phyloP scores from a whole-genome alignment of 2,797 vertebrate genomes.

The Premnoplex brunnescens region DNA sequence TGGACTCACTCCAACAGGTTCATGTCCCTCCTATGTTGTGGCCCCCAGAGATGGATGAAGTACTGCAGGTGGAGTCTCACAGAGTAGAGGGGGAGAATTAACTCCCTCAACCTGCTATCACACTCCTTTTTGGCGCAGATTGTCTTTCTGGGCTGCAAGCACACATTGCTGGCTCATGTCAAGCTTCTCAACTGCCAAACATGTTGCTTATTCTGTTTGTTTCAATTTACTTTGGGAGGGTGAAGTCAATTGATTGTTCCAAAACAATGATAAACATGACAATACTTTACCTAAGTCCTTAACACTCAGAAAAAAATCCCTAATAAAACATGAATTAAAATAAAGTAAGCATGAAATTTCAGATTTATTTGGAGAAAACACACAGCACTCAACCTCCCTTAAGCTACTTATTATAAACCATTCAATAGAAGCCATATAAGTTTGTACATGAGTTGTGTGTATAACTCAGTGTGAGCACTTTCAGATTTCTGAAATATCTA shows the following conservation, averaged over 20 bases:
- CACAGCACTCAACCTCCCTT: neutral
- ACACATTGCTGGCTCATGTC: fast-evolving
- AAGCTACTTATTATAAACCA: neutral
- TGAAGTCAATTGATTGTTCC: neutral
- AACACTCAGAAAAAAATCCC: neutral
- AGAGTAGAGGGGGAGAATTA: neutral
- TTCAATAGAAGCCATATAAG: neutral
- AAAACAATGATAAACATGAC: neutral
- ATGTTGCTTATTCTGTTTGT: neutral
- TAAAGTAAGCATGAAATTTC: neutral
- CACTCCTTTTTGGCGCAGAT: neutral
- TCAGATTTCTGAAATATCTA: neutral
- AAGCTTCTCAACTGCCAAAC: neutral
- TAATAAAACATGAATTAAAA: neutral
- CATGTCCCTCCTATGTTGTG: neutral
- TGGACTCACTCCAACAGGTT: neutral
- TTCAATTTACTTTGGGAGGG: neutral
- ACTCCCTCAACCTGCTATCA: neutral
- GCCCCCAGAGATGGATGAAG: neutral
- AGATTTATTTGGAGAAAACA: neutral
- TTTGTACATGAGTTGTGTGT: neutral
- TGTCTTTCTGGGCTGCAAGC: neutral
- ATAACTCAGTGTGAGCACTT: neutral
- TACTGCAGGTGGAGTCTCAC: neutral
- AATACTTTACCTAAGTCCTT: neutral